phyloP scores from a whole-genome alignment of 2,113 vertebrate genomes.

The Neofelis nebulosa region DNA sequence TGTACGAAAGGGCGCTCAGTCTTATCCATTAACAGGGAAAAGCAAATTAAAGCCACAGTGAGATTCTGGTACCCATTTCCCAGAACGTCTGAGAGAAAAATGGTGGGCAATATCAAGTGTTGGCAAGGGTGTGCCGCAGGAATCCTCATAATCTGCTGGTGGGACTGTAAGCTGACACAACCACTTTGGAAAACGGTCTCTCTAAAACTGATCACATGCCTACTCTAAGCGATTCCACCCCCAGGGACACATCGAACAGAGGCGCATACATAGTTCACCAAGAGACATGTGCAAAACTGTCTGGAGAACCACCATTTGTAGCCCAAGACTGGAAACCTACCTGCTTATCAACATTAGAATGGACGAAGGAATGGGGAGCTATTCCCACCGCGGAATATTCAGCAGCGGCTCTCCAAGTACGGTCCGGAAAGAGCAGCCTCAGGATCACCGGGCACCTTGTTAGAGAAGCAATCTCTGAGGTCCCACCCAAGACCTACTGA shows the following conservation, averaged over 20 bases:
- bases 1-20: neutral
- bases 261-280: fast-evolving
- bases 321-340: neutral
- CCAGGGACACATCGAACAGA: no score
- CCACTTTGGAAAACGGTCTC: neutral
- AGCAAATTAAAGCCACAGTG: neutral
- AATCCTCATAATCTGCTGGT: neutral
- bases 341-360: neutral
- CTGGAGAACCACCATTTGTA: neutral
- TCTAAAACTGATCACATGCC: neutral
- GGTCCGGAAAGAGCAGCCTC: neutral
- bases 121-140: fast-evolving
- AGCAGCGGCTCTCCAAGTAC: neutral
- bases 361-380: no score
- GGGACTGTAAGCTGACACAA: neutral
- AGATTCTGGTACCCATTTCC: neutral
- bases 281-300: neutral
- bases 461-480: neutral
- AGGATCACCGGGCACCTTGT: neutral
- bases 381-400: neutral
- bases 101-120: neutral
- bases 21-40: neutral
- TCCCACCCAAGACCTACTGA: neutral
- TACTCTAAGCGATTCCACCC: neutral
- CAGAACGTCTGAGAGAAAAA: neutral